These are phyloP conservation scores for Notoglanidium macrostoma DNA, from an alignment of 2,797 vertebrate genomes.

Conservation along the genomic window DNA sequence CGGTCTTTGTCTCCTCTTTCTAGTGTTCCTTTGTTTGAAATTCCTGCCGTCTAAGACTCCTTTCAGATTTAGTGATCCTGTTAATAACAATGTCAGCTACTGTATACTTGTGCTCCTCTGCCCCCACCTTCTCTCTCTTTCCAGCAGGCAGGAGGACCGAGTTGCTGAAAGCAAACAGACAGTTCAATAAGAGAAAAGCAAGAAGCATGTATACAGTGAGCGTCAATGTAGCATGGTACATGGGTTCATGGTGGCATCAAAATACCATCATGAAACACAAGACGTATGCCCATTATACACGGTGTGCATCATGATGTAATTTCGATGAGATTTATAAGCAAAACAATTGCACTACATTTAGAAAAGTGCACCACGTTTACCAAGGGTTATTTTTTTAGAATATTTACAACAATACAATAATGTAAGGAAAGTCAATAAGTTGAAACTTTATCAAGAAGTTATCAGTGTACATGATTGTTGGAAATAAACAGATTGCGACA, in stretches of 20 bases:
- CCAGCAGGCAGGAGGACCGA: constrained; percentile 12
- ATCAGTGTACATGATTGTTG: not conserved
- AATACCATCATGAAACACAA: not conserved
- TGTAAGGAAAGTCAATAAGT: not conserved
- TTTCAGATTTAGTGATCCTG: constrained; percentile 29
- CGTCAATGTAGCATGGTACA: no score
- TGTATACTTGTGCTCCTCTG: constrained; percentile 12
- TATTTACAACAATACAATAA: not conserved
- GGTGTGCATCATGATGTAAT: not conserved
- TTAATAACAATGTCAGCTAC: constrained; percentile 40
- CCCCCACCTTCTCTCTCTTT: constrained; percentile 24
- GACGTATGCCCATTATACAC: not conserved
- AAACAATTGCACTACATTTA: no score
- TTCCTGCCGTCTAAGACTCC: constrained; percentile 21
- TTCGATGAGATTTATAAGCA: not conserved
- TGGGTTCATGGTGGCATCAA: not conserved
- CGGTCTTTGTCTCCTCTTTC: not conserved
- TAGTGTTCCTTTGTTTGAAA: constrained; percentile 38
- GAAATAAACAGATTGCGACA: not conserved
- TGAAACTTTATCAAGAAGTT: not conserved
- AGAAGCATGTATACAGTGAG: not conserved
- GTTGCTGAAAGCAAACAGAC: constrained; percentile 11
- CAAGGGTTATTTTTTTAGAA: no score
- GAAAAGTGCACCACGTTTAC: not conserved
- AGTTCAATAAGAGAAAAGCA: not conserved